These are phyloP conservation scores for Entomobrya proxima DNA, from an alignment of 2,888 invertebrate species.

Conservation along the genomic window DNA sequence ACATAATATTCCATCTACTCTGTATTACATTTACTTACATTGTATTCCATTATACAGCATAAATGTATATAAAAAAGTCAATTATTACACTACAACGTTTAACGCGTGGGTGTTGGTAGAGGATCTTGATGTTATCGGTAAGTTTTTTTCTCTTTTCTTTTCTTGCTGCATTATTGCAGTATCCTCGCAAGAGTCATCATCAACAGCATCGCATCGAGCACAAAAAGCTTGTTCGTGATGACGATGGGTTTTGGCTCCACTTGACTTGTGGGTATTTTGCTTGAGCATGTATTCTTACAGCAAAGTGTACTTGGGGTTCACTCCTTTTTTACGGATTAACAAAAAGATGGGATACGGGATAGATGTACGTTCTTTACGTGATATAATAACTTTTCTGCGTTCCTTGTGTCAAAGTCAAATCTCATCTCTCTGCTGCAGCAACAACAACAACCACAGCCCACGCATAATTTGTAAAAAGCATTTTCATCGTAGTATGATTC, in stretches of 20 bases:
- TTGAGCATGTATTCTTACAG: background rate
- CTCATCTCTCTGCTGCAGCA: slow-evolving; percentile 32
- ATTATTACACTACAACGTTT: slow-evolving; percentile 47
- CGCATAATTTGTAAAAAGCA: slow-evolving; percentile 46
- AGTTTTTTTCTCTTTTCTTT: slow-evolving; percentile 29
- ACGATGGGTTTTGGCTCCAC: slow-evolving; percentile 1
- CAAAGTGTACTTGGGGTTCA: background rate
- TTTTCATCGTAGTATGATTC: slow-evolving; percentile 6
- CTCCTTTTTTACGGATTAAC: slow-evolving; percentile 20
- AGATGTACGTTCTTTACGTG: slow-evolving; percentile 12
- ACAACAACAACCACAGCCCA: slow-evolving; percentile 40
- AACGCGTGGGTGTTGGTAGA: slow-evolving; percentile 50
- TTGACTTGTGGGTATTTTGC: background rate
- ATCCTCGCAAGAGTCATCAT: background rate
- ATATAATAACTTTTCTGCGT: slow-evolving; percentile 23
- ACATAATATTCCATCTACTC: background rate
- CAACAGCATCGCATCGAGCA: background rate
- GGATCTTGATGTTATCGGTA: slow-evolving; percentile 59
- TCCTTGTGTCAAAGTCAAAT: slow-evolving; percentile 56
- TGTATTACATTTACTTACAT: background rate
- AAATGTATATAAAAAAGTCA: slow-evolving; percentile 41
- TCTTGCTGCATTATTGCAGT: slow-evolving; percentile 13
- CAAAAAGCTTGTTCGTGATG: slow-evolving; percentile 7
- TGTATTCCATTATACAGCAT: background rate
- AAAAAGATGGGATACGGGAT: background rate